Base-by-base conservation (phyloP, 1,140 invertebrate species). In the Drosophila aff. region DNA sequence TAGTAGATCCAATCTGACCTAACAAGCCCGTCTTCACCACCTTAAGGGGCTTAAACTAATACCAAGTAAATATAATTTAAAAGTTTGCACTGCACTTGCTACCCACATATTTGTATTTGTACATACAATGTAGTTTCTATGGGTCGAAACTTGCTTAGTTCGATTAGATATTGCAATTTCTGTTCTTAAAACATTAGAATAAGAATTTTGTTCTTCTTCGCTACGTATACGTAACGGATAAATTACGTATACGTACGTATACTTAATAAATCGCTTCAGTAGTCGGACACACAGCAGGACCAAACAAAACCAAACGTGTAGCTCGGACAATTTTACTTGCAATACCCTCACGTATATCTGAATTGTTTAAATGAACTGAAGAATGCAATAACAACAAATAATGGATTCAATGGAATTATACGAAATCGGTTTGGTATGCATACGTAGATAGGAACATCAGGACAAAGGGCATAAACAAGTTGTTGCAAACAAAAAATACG, bases 1-100 rank as follows among this genome's bases (percentile, higher is more conserved):
- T 65, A 65, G 59, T 23, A 26, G 16, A 43, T 21, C 15, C 55
- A 61, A 33, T 53, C 28, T 23, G 53, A 60, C 31, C 43, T 50
- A 50, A 16, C 41, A 60, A 31, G 36, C 33, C 33, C 33, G 8
- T 38, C 18, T 23, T 38, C 4, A 16, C 15, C 52, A 40, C 36
- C 53, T 40, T 23, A 7, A 23, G 36, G 53, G 36, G 53, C 53
- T 40, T 57, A 26, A 40, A 21, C 21, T 57, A 57, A 57, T 57
- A 26, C 36, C 36, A 16, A 57, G 53, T 40, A 57, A 57, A 57
- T 40, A 16, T 40, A 23, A 57, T n/a, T 57, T 57, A 40, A 55
- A 55, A 23, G 36, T 38, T 31, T 52, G 11, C 49, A 26, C 13
- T 52, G 26, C 26, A 18, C 26, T 18, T n/a, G 49, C n/a, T 15